A percentile compares a stretch with the other conserved stretches of the same genome.
Conservation (phyloP, 2,113 vertebrate genomes). For the Megalops atlanticus region DNA sequence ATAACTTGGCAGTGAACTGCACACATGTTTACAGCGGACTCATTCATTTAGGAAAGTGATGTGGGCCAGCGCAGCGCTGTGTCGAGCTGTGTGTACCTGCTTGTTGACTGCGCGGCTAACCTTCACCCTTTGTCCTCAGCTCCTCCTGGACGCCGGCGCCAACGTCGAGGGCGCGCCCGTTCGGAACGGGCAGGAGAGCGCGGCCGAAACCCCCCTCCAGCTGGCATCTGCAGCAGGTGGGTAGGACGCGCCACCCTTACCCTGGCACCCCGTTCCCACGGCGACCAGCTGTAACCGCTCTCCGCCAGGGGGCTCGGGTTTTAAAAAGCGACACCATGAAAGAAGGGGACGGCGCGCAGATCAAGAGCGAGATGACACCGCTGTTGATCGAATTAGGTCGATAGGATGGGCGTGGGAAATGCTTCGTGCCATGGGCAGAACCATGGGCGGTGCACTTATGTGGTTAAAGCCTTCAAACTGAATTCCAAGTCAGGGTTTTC, state of each 20-base stretch:
- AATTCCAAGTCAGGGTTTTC: background rate
- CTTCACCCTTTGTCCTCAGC: slow-evolving; percentile 57
- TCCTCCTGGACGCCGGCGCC: slow-evolving; percentile 89
- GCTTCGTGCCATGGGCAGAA: background rate
- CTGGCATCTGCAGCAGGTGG: slow-evolving; percentile 90
- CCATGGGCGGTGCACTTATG: background rate
- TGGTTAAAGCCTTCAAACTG: background rate
- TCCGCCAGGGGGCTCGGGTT: background rate
- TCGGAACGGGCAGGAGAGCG: slow-evolving; percentile 78
- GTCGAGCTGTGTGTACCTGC: background rate
- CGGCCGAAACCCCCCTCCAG: slow-evolving; percentile 86
- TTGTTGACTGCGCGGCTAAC: slow-evolving; percentile 33
- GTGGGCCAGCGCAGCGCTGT: background rate
- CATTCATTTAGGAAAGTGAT: too few relatives aligned
- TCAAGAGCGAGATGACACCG: background rate
- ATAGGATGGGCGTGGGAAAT: background rate
- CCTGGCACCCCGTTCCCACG: background rate
- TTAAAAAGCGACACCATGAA: background rate
- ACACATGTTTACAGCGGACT: background rate
- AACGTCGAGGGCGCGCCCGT: slow-evolving; percentile 84
- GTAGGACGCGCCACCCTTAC: slow-evolving; percentile 7
- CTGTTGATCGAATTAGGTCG: background rate
- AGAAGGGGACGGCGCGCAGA: background rate
- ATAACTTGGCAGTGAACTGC: background rate
- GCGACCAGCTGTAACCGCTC: background rate